Percentiles rank a stretch among this genome's conserved stretches.
Evolutionary conservation across 2,113 vertebrate genomes (phyloP).

Genomic region (Phalacrocorax brasilianus): DNA sequence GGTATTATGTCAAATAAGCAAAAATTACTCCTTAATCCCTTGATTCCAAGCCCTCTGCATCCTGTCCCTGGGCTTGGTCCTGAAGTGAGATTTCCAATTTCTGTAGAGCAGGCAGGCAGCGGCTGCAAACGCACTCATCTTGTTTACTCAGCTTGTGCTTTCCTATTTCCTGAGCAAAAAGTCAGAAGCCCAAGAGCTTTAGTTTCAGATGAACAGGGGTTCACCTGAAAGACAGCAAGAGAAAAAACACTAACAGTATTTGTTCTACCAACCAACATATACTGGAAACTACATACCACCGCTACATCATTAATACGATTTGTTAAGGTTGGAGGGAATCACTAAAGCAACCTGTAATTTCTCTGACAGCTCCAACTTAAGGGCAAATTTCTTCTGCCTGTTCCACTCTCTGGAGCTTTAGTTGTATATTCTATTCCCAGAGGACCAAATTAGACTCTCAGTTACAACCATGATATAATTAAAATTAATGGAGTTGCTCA

Average conservation of each 20-base stretch:
- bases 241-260: neutral
- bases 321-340: neutral
- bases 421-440: neutral
- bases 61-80: neutral
- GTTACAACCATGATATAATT: conserved; percentile 30
- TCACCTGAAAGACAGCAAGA: neutral
- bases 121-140: neutral
- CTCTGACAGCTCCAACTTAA: conserved; percentile 24
- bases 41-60: neutral
- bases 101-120: neutral
- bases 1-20: neutral
- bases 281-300: neutral
- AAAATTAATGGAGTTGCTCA: conserved; percentile 33
- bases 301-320: neutral
- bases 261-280: neutral
- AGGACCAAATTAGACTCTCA: conserved; percentile 24
- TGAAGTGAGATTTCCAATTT: rapidly evolving
- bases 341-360: neutral
- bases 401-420: conserved; percentile 9
- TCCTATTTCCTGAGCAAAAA: neutral
- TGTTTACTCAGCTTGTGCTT: neutral
- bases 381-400: conserved; percentile 18
- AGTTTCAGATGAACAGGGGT: neutral
- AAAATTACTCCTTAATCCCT: neutral
- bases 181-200: neutral